phyloP scores from a whole-genome alignment of 2,888 invertebrate species.

The Chironomus tentans region DNA sequence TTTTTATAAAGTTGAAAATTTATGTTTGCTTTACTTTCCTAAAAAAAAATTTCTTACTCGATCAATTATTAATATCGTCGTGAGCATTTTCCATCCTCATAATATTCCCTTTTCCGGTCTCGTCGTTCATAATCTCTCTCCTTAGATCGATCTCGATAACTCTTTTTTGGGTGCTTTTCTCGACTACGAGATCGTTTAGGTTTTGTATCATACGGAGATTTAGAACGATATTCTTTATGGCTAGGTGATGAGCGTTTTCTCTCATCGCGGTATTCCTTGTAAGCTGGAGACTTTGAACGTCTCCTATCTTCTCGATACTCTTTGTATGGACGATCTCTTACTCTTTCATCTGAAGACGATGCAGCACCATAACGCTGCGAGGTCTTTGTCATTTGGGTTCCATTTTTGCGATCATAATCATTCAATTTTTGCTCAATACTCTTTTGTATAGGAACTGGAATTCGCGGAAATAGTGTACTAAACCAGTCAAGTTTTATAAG shows the following conservation, averaged over 20 bases:
- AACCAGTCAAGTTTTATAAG: constrained; percentile 97
- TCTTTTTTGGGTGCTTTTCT: background rate
- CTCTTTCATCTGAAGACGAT: background rate
- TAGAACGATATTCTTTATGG: too few relatives aligned
- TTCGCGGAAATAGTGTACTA: constrained; percentile 94
- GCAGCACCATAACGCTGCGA: background rate
- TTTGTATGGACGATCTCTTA: background rate
- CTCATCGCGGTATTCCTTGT: too few relatives aligned
- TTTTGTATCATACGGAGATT: background rate
- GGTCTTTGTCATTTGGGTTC: background rate
- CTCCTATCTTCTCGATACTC: background rate
- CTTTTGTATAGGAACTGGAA: constrained; percentile 96
- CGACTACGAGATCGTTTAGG: background rate
- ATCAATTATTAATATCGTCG: background rate
- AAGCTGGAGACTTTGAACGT: background rate
- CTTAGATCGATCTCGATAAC: background rate
- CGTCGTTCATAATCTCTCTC: background rate
- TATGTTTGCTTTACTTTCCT: background rate
- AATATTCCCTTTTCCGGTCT: background rate
- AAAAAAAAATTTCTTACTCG: too few relatives aligned
- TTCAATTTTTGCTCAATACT: constrained; percentile 72
- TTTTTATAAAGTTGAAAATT: background rate
- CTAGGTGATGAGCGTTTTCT: too few relatives aligned
- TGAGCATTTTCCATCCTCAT: constrained; percentile 6
- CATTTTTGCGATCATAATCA: constrained; percentile 40